These are phyloP conservation scores for Falco biarmicus DNA, from an alignment of 2,797 vertebrate genomes.

Conservation along the genomic window DNA sequence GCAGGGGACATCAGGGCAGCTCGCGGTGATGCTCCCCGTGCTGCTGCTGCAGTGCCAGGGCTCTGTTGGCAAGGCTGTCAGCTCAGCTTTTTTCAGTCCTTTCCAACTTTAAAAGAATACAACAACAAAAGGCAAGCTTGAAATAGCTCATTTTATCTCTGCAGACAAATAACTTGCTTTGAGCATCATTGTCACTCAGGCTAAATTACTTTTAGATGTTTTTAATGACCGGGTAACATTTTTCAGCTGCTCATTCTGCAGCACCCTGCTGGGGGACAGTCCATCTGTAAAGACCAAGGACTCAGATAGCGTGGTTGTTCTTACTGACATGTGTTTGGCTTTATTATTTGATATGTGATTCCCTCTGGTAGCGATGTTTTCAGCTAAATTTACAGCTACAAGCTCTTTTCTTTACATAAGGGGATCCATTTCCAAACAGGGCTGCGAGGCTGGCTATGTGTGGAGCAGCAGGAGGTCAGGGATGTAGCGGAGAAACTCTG, in stretches of 20 bases:
- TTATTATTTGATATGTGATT: neutral
- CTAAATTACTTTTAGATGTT: constrained; percentile 53
- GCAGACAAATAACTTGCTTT: constrained; percentile 43
- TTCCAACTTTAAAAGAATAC: neutral
- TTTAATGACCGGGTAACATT: neutral
- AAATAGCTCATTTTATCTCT: constrained; percentile 32
- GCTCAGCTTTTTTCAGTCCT: neutral
- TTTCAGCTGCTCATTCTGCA: neutral
- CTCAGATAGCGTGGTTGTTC: neutral
- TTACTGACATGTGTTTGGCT: neutral
- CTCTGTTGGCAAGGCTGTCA: neutral
- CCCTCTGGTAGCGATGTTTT: neutral
- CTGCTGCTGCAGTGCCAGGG: neutral
- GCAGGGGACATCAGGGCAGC: neutral
- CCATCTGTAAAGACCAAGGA: constrained; percentile 9
- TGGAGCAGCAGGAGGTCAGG: neutral
- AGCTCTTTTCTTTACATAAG: neutral
- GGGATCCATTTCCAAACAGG: neutral
- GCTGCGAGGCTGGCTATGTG: neutral
- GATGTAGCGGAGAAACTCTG: neutral
- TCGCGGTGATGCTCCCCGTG: neutral
- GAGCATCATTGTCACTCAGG: constrained; percentile 23
- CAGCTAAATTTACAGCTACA: neutral
- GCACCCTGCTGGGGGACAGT: constrained; percentile 9
- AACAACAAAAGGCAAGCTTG: neutral